Evolutionary conservation across 2,113 vertebrate genomes (phyloP).

Genomic region (Podarcis cretensis): DNA sequence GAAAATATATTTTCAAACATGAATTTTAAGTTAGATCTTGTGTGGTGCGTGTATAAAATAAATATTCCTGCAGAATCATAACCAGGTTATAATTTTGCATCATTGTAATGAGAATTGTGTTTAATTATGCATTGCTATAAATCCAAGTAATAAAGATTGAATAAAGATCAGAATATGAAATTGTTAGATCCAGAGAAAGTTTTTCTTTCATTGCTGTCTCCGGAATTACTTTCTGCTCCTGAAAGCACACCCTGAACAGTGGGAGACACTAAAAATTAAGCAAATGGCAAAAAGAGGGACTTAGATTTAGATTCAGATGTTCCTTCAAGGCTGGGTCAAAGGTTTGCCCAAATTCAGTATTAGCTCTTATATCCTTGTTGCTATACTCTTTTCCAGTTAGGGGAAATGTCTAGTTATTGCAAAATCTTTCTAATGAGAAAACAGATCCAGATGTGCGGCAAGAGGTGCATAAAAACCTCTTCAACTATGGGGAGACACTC

Average conservation of each 20-base stretch:
- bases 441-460: not conserved
- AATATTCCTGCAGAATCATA: not conserved
- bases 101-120: not conserved
- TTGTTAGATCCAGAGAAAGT: not conserved
- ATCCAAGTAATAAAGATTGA: not conserved
- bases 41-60: not conserved
- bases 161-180: not conserved
- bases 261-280: not conserved
- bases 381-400: not conserved
- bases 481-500: not conserved
- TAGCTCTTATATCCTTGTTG: not conserved
- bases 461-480: not conserved
- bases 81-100: not conserved
- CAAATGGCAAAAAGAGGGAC: not conserved
- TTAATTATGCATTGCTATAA: not conserved
- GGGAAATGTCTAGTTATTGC: not conserved
- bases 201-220: not conserved
- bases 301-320: not conserved
- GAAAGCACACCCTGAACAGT: not conserved
- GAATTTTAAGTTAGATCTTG: not conserved
- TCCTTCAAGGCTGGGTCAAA: not conserved
- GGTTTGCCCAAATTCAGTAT: not conserved
- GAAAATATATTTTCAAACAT: not conserved
- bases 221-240: not conserved
- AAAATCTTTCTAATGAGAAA: not conserved